These are phyloP conservation scores for Phainopepla nitens DNA, from an alignment of 2,113 vertebrate species.

Conservation along the genomic window DNA sequence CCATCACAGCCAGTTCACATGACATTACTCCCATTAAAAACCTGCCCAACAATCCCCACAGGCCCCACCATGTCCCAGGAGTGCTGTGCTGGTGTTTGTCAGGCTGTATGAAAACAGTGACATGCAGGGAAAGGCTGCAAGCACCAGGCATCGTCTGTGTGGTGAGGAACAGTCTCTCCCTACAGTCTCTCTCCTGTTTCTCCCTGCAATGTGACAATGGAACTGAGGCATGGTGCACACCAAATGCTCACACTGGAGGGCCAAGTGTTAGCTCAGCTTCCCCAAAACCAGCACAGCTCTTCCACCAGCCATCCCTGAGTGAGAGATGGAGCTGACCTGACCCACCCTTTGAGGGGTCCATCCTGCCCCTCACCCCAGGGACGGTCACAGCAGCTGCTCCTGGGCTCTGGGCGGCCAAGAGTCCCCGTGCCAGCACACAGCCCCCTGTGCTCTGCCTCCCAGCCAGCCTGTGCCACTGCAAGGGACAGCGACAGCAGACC, in stretches of 20 bases:
- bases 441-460: background rate
- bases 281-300: background rate
- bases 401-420: background rate
- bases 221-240: rapidly evolving
- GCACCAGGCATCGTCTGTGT: rapidly evolving
- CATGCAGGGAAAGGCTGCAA: background rate
- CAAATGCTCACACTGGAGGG: rapidly evolving
- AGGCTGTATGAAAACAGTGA: background rate
- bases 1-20: rapidly evolving
- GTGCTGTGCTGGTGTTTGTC: rapidly evolving
- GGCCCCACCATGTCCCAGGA: rapidly evolving
- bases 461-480: background rate
- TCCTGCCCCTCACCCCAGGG: background rate
- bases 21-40: background rate
- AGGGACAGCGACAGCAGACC: background rate
- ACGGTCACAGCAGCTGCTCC: background rate
- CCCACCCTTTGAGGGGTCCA: background rate
- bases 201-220: rapidly evolving
- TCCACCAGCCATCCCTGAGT: rapidly evolving
- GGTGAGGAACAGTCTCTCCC: background rate
- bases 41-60: background rate
- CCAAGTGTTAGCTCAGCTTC: rapidly evolving
- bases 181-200: no score
- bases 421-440: background rate
- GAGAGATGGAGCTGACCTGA: background rate